Conservation (phyloP, 2,888 invertebrate genomes). For the Lasioglossum malachurum region DNA sequence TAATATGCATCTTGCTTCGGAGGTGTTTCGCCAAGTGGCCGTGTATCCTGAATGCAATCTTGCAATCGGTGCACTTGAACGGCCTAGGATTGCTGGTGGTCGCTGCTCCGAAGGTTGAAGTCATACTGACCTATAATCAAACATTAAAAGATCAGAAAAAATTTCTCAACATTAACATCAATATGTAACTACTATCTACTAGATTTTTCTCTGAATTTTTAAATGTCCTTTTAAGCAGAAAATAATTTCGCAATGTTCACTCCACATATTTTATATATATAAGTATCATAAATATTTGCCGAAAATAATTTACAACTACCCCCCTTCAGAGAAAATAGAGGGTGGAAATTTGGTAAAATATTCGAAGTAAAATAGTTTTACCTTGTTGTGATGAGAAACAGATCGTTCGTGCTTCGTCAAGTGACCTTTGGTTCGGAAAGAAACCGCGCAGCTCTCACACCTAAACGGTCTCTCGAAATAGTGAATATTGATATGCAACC, state of each 20-base stretch:
- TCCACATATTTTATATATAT: too few relatives aligned
- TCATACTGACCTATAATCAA: constrained; percentile 88
- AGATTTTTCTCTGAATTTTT: background rate
- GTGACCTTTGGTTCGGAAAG: constrained; percentile 95
- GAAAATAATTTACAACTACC: background rate
- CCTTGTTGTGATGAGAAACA: constrained; percentile 96
- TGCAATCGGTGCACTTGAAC: constrained; percentile 98
- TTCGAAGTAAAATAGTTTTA: constrained; percentile 77
- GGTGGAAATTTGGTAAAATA: background rate
- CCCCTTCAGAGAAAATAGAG: background rate
- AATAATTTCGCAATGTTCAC: background rate
- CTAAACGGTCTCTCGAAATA: constrained; percentile 96
- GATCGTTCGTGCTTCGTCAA: constrained; percentile 97
- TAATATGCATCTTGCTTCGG: constrained; percentile 97
- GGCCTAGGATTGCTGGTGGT: constrained; percentile 97
- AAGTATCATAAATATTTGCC: background rate
- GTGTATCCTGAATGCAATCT: constrained; percentile 97
- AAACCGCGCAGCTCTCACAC: constrained; percentile 96
- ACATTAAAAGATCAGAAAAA: background rate
- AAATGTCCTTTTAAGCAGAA: background rate
- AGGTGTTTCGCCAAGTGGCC: constrained; percentile 99
- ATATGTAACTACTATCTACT: background rate
- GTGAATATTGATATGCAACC: constrained; percentile 97
- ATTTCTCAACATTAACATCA: background rate
- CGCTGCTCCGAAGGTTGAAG: constrained; percentile 92